Percentiles rank a stretch among this genome's conserved stretches.
Conservation (phyloP, 1,140 invertebrate genomes). For the Ceratosolen fusciceps region DNA sequence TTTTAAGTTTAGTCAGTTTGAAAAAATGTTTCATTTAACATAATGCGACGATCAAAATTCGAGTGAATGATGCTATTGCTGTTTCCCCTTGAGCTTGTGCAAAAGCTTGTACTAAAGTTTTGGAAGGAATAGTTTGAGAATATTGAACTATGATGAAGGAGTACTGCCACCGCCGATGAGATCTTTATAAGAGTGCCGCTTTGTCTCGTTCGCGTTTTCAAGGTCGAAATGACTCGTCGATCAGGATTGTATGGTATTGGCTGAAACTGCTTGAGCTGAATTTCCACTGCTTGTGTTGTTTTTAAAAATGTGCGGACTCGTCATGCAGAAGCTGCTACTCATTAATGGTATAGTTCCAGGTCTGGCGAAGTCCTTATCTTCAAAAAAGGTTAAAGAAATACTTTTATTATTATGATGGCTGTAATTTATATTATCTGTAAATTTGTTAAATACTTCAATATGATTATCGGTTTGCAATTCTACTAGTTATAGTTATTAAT, state of each 20-base stretch:
- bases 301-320: neutral
- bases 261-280: constrained; percentile 27
- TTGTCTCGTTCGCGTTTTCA: neutral
- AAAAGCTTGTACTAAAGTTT: neutral
- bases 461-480: too few species aligned
- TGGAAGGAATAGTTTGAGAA: neutral
- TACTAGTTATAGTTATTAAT: too few species aligned
- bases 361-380: constrained; percentile 21
- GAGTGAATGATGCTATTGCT: neutral
- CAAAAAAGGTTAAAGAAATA: neutral
- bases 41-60: neutral
- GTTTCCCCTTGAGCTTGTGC: neutral
- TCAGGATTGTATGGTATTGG: constrained; percentile 12
- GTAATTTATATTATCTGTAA: too few species aligned
- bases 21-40: neutral
- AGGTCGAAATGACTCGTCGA: neutral
- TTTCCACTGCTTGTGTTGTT: constrained; percentile 1
- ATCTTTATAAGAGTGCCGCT: neutral
- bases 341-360: constrained; percentile 1
- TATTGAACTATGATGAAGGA: neutral
- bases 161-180: constrained; percentile 13
- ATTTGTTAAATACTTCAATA: too few species aligned
- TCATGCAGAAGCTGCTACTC: constrained; percentile 39
- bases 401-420: too few species aligned
- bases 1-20: neutral